These are phyloP conservation scores for Hassar affinis DNA, from an alignment of 2,113 vertebrate species.

Conservation along the genomic window DNA sequence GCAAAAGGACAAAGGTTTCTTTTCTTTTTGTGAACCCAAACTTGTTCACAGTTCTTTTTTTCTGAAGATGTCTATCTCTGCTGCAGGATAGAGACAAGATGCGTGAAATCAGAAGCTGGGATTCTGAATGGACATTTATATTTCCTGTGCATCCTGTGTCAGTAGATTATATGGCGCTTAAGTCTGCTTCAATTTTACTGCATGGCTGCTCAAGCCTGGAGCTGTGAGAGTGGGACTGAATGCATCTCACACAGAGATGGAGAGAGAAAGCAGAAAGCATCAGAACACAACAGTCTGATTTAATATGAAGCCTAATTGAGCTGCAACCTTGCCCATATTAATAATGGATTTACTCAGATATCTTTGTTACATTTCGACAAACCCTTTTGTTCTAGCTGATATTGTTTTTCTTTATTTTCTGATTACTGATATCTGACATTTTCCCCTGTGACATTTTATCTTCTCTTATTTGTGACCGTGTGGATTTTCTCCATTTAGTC, in stretches of 20 bases:
- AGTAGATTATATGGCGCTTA: neutral
- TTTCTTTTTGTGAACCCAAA: neutral
- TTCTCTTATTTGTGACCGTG: neutral
- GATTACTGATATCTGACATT: neutral
- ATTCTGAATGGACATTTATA: slow-evolving; percentile 21
- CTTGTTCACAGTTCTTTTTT: neutral
- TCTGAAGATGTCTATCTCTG: neutral
- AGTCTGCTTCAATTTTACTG: slow-evolving; percentile 21
- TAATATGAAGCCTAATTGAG: slow-evolving; percentile 20
- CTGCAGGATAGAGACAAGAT: neutral
- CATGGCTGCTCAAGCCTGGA: slow-evolving; percentile 42
- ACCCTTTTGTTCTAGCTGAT: neutral
- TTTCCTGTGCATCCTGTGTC: slow-evolving; percentile 29
- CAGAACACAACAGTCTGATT: slow-evolving; percentile 20
- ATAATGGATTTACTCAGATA: neutral
- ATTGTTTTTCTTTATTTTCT: neutral
- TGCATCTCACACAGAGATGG: slow-evolving; percentile 26
- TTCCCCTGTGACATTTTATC: slow-evolving; percentile 3
- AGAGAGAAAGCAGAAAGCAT: slow-evolving; percentile 2
- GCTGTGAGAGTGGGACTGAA: slow-evolving; percentile 35
- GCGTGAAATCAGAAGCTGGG: slow-evolving; percentile 15
- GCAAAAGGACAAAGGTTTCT: neutral
- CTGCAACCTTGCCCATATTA: slow-evolving; percentile 7
- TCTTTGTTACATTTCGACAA: slow-evolving; percentile 6
- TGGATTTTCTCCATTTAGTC: slow-evolving; percentile 1